These are phyloP conservation scores for Phylloscopus whistleri DNA, from an alignment of 2,113 vertebrate species.

Conservation along the genomic window DNA sequence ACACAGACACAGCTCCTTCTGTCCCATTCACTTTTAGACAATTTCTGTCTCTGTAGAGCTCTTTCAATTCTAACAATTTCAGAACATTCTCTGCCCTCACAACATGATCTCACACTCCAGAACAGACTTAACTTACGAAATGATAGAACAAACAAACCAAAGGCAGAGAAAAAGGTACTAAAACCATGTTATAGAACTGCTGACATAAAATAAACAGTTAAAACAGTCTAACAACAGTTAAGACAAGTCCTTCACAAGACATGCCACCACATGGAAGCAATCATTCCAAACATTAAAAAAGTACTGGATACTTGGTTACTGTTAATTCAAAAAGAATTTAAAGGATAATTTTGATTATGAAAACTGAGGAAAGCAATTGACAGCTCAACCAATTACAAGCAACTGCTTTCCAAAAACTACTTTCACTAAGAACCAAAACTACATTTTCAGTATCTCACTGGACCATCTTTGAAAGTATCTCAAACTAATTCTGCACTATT, in stretches of 20 bases:
- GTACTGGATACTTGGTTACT: not conserved
- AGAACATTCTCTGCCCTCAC: not conserved
- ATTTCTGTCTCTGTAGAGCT: not conserved
- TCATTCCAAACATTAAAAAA: not conserved
- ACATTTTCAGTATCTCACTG: not conserved
- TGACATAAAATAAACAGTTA: not conserved
- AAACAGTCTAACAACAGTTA: not conserved
- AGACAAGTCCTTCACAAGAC: not conserved
- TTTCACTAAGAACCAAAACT: not conserved
- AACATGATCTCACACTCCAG: not conserved
- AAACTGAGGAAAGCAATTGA: not conserved
- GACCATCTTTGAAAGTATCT: not conserved
- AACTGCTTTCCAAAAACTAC: not conserved
- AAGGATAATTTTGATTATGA: not conserved
- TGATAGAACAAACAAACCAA: not conserved
- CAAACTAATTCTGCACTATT: not conserved
- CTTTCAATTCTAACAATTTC: not conserved
- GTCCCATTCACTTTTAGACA: not conserved
- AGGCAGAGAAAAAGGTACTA: not conserved
- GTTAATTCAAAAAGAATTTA: not conserved
- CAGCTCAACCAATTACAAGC: not conserved
- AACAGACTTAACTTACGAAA: not conserved
- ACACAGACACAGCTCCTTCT: not conserved
- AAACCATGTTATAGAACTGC: not conserved
- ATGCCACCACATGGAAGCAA: not conserved